Conservation (phyloP, 2,888 invertebrate species). For the Cyrtodaria siliqua region DNA sequence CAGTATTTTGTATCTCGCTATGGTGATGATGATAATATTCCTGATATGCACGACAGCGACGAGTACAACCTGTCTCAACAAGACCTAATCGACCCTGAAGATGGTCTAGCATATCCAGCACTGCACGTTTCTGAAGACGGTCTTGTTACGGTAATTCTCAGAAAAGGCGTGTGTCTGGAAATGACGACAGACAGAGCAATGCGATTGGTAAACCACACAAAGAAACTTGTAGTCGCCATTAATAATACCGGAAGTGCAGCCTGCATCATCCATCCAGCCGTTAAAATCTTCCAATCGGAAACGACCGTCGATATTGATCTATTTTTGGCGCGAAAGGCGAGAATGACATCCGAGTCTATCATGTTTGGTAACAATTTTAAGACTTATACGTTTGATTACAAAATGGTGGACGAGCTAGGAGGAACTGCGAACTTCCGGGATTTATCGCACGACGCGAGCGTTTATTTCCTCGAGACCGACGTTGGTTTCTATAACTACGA, state of each 20-base stretch:
- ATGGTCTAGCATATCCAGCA: conserved; percentile 78
- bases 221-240: conserved; percentile 84
- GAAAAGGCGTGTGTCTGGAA: conserved; percentile 85
- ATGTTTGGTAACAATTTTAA: conserved; percentile 77
- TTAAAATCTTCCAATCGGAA: conserved; percentile 85
- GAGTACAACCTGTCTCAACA: conserved; percentile 12
- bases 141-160: conserved; percentile 85
- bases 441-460: conserved; percentile 83
- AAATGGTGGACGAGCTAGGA: conserved; percentile 69
- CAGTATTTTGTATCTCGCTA: too few relatives aligned
- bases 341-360: conserved; percentile 76
- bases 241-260: conserved; percentile 83
- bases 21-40: too few relatives aligned
- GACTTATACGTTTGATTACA: conserved; percentile 79
- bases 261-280: conserved; percentile 84
- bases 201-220: conserved; percentile 85
- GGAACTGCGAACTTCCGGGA: conserved; percentile 77
- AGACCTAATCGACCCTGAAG: conserved; percentile 29
- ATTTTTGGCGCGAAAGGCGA: conserved; percentile 75
- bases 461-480: conserved; percentile 82
- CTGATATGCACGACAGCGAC: too few relatives aligned
- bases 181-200: conserved; percentile 85
- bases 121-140: conserved; percentile 85
- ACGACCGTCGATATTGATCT: conserved; percentile 84
- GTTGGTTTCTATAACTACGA: conserved; percentile 82